A percentile compares a stretch with the other conserved stretches of the same genome.
These are phyloP conservation scores for Heliconius ethilla DNA, from an alignment of 2,888 invertebrate genomes.

Conservation along the genomic window DNA sequence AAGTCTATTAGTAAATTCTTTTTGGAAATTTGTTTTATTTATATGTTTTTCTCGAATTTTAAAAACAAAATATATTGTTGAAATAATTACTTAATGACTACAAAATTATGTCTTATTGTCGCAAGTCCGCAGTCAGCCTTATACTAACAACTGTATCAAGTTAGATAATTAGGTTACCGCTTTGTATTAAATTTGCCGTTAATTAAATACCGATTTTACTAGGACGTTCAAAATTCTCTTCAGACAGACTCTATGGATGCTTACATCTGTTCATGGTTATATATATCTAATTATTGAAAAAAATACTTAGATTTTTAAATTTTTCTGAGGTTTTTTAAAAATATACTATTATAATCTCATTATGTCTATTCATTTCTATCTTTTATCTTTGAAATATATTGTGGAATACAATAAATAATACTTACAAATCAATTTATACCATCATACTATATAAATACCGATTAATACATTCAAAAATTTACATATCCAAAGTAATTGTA, in stretches of 20 bases:
- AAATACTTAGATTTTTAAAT: not conserved
- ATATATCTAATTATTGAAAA: not conserved
- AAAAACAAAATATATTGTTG: no score
- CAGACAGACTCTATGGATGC: slow-evolving; percentile 5
- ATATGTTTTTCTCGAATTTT: no score
- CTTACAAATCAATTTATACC: not conserved
- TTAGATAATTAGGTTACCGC: slow-evolving; percentile 38
- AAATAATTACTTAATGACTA: no score
- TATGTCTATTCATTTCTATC: not conserved
- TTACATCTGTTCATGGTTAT: not conserved
- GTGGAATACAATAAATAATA: not conserved
- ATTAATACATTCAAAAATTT: not conserved
- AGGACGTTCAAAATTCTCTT: slow-evolving; percentile 29
- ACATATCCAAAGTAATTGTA: slow-evolving; percentile 3
- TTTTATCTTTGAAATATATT: not conserved
- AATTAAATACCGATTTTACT: slow-evolving; percentile 37
- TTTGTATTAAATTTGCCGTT: slow-evolving; percentile 36
- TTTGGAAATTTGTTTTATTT: no score
- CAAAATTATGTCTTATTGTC: not conserved
- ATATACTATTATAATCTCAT: not conserved
- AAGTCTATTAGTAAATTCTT: no score
- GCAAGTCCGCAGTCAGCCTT: slow-evolving; percentile 17
- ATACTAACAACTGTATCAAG: slow-evolving; percentile 31
- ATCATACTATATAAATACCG: not conserved
- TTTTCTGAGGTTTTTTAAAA: no score